phyloP scores from a whole-genome alignment of 1,140 invertebrate species.

The Helicorthomorpha holstii region DNA sequence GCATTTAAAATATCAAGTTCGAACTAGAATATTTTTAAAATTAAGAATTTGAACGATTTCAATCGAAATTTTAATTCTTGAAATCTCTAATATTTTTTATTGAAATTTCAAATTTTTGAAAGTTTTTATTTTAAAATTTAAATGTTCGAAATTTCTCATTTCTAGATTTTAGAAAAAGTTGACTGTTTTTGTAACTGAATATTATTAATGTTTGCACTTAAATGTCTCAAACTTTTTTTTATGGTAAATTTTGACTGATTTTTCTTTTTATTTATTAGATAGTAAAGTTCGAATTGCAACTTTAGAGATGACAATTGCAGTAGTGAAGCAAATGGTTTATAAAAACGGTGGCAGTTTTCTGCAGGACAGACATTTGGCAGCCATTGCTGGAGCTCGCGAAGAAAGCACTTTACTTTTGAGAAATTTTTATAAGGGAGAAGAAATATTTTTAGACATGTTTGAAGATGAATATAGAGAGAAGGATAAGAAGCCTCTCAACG shows the following conservation, averaged over 20 bases:
- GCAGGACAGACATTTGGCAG: constrained; percentile 42
- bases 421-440: constrained; percentile 94
- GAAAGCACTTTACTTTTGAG: constrained; percentile 69
- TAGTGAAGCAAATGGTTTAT: constrained; percentile 42
- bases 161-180: not conserved
- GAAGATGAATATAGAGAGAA: constrained; percentile 94
- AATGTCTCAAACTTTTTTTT: not conserved
- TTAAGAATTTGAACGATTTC: too few species aligned
- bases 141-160: not conserved
- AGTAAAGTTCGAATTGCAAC: constrained; percentile 71
- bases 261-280: constrained; percentile 27
- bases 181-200: too few species aligned
- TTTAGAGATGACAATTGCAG: constrained; percentile 64
- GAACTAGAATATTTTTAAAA: too few species aligned
- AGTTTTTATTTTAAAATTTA: too few species aligned
- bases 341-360: constrained; percentile 29
- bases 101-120: too few species aligned
- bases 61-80: too few species aligned
- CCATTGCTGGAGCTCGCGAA: constrained; percentile 60
- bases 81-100: too few species aligned
- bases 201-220: constrained; percentile 3
- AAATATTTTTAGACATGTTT: constrained; percentile 97
- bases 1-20: too few species aligned
- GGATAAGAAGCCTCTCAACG: constrained; percentile 67
- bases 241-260: not conserved